These are phyloP conservation scores for Drosophila sp. DNA, from an alignment of 1,140 invertebrate genomes.

Conservation along the genomic window DNA sequence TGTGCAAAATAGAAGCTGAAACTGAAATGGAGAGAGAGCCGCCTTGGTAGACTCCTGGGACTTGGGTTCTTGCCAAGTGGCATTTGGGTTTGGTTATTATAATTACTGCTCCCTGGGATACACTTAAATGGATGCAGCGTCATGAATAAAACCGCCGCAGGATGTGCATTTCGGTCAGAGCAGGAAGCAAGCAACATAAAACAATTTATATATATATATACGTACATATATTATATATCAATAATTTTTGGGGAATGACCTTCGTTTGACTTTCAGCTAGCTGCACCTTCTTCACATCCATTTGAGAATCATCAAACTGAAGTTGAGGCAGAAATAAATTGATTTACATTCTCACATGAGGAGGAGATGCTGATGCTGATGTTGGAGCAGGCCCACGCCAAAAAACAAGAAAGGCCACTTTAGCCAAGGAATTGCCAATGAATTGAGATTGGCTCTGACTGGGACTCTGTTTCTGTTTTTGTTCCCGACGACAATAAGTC, in stretches of 20 bases:
- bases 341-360: conserved; percentile 58
- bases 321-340: conserved; percentile 63
- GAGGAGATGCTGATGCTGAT: conserved; percentile 1
- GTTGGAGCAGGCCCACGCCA: conserved; percentile 34
- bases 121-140: conserved; percentile 68
- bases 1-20: conserved; percentile 64
- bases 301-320: conserved; percentile 38
- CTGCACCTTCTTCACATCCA: conserved; percentile 17
- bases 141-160: conserved; percentile 58
- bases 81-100: conserved; percentile 64
- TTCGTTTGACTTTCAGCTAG: conserved; percentile 50
- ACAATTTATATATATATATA: conserved; percentile 9
- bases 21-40: conserved; percentile 36
- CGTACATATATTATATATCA: background rate
- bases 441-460: conserved; percentile 46
- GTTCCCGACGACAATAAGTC: conserved; percentile 62
- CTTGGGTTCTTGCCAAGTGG: conserved; percentile 24
- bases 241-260: conserved; percentile 29
- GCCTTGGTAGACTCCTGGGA: conserved; percentile 31
- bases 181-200: conserved; percentile 42
- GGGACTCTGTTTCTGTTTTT: conserved; percentile 20
- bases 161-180: conserved; percentile 51
- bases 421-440: conserved; percentile 67
- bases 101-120: conserved; percentile 67
- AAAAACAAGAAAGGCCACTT: conserved; percentile 68